Base-by-base conservation (phyloP, 2,113 vertebrate genomes). In the Nanorana parkeri region DNA sequence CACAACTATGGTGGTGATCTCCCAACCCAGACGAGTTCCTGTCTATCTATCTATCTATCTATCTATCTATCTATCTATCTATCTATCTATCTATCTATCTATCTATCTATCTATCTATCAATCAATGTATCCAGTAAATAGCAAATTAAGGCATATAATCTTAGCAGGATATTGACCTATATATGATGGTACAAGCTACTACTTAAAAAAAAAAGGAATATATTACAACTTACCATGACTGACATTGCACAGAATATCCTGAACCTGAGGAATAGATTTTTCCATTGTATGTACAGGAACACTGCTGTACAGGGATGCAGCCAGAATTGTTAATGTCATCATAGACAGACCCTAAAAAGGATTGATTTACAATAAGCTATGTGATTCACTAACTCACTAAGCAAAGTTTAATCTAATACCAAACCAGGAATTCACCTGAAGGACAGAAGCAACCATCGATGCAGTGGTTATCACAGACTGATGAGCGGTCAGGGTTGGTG, bases 401-500 rank as follows among this genome's bases (percentile, higher is more conserved):
- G 58, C 61, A 64, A 64, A 24, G 23, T 10, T 28, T 64, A n/a
- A n/a, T 61, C 6, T 61, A 47, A 47, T 13, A 13, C 5, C 41
- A 47, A 47, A 47, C 10, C 41, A 47, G 41, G 16, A 3, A 29
- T 17, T 36, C 77, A 84, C 85, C 71, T 28, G 63, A 61, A n/a
- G 86, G 79, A 19, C 84, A 85, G 63, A 79, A 26, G 69, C 24
- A 77, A 0, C 52, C 71, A 4, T 52, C 23, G 26, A 78, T 83
- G 29, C 85, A 86, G 52, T 58, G 78, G 17, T 21, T 28, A 20
- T 84, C 19, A 87, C 96, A 97, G 3, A 93, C 90, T 29, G 88
- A 84, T 64, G 95, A 93, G 81, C 91, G 86, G 29, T 94, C 88
- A 71, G 90, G 87, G 74, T 94, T 96, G 17, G 90, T 93, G 84